Base-by-base conservation (phyloP, 2,797 vertebrate species). In the Platalea minor region DNA sequence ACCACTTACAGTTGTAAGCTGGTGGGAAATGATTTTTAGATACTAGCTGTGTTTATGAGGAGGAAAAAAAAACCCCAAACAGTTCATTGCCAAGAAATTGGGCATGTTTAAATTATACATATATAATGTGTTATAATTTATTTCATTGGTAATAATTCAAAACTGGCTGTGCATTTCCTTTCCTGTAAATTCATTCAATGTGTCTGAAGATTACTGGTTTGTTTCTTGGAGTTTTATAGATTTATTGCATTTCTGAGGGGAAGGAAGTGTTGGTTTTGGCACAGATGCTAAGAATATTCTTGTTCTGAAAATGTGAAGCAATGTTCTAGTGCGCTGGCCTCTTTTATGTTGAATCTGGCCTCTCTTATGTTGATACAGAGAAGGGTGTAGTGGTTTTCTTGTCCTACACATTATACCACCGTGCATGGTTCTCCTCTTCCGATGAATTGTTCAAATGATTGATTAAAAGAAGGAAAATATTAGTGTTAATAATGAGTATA, bases 251-350 rank as follows among this genome's bases (percentile, higher is more conserved):
- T 95, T 96, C 61, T 88, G 82, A 95, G 82, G 83, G 81, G 46
- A 95, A 92, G 76, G 82, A 95, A 91, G 59, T 95, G 89, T 96
- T 97, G 84, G 6, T 96, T 95, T 96, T 97, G 96, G 96, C 96
- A 92, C 10, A 4, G 88, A 59, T 53, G 74, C 86, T 83, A 80
- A 50, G 84, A 74, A 70, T 95, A 94, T 78, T 91, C 93, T 95
- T 93, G 67, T 94, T 95, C 91, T 91, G 95, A 59, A 95, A 89
- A 96, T 77, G 48, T 70, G 80, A 93, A 93, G 19, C 69, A 45
- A 46, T 51, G 53, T 69, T 94, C 68, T 59, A 91, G 56, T 61
- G 67, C 68, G 57, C 63, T 77, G 84, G 17, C 77, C 48, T 92
- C 90, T 87, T 80, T 80, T 72, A 65, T 85, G 86, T 76, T 93